These are phyloP conservation scores for Palythoa caribaeorum DNA, from an alignment of 92 coral and sea anemone genomes.

Conservation along the genomic window DNA sequence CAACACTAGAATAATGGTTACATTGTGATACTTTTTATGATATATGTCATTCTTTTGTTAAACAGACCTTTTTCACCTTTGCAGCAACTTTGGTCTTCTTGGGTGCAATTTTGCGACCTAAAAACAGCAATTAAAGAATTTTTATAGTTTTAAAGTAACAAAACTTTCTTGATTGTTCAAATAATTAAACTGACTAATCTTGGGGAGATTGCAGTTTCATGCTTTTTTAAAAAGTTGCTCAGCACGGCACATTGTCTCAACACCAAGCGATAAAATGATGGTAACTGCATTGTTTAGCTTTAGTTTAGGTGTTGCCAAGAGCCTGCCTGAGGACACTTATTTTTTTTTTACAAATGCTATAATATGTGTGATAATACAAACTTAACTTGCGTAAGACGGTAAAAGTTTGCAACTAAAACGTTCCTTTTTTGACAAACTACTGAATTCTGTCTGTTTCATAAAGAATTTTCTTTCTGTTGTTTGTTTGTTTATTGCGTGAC, in stretches of 20 bases:
- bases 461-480: not conserved
- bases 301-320: not conserved
- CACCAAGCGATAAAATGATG: not conserved
- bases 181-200: not conserved
- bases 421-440: not conserved
- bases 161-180: not conserved
- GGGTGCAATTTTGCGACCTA: constrained; percentile 41
- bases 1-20: not conserved
- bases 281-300: not conserved
- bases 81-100: constrained; percentile 41
- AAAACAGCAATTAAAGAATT: not conserved
- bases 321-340: not conserved
- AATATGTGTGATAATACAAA: not conserved
- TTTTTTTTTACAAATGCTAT: not conserved
- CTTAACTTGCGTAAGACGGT: not conserved
- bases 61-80: constrained; percentile 40
- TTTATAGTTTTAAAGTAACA: not conserved
- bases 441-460: not conserved
- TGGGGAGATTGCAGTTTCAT: not conserved
- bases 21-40: not conserved
- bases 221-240: not conserved
- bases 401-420: not conserved
- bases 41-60: not conserved
- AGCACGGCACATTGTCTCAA: not conserved
- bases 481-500: constrained; percentile 13